phyloP scores from a whole-genome alignment of 2,113 vertebrate species.

The Pluvialis apricaria region DNA sequence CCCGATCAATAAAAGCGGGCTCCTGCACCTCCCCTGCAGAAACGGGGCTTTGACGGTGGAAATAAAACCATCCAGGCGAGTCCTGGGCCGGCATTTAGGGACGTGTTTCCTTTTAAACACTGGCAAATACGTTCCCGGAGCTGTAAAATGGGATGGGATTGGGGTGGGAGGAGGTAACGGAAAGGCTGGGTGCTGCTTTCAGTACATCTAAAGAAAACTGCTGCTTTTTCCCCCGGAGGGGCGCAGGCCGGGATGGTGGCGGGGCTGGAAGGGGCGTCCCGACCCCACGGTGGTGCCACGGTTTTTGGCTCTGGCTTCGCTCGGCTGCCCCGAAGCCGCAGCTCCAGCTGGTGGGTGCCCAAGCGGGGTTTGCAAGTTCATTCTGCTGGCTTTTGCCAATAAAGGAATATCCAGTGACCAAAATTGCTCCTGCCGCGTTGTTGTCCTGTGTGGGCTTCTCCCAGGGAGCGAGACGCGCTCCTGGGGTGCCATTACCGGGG shows the following conservation, averaged over 20 bases:
- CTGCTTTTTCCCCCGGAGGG: background rate
- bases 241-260: fast-evolving
- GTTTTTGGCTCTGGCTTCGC: background rate
- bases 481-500: background rate
- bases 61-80: background rate
- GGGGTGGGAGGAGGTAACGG: background rate
- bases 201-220: background rate
- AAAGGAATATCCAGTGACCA: too few relatives aligned
- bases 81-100: background rate
- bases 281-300: fast-evolving
- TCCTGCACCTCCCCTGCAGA: background rate
- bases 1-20: fast-evolving
- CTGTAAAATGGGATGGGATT: background rate
- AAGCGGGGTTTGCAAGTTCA: background rate
- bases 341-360: background rate
- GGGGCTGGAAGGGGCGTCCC: background rate
- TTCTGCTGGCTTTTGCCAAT: background rate
- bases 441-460: too few relatives aligned
- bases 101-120: background rate
- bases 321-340: background rate
- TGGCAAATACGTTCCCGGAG: background rate
- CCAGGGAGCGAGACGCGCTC: too few relatives aligned
- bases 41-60: fast-evolving
- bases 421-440: background rate
- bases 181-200: background rate